These are phyloP conservation scores for Temnothorax curvispinosus DNA, from an alignment of 1,140 invertebrate genomes.

Conservation along the genomic window DNA sequence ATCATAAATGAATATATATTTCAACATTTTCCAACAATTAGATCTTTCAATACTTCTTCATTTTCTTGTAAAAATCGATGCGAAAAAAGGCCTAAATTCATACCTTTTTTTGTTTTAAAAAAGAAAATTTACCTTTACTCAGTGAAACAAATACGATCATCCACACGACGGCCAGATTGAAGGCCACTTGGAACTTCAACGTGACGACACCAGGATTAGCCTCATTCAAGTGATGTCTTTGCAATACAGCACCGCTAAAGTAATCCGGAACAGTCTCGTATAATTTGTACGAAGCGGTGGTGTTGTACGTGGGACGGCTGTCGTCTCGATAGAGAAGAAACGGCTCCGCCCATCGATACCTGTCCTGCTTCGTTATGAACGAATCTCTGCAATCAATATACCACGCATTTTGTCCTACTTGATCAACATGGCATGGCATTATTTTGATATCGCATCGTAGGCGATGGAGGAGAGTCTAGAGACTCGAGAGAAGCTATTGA, in stretches of 20 bases:
- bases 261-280: constrained; percentile 93
- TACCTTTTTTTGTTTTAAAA: not conserved
- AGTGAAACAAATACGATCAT: constrained; percentile 95
- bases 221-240: constrained; percentile 88
- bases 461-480: not conserved
- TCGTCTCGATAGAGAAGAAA: constrained; percentile 89
- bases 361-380: constrained; percentile 93
- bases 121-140: constrained; percentile 89
- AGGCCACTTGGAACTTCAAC: constrained; percentile 94
- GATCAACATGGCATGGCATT: constrained; percentile 2
- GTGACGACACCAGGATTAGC: constrained; percentile 88
- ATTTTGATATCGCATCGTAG: not conserved
- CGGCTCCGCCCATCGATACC: constrained; percentile 93
- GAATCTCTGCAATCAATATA: constrained; percentile 88
- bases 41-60: not conserved
- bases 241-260: constrained; percentile 93
- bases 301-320: constrained; percentile 78
- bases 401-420: constrained; percentile 35
- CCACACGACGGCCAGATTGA: constrained; percentile 96
- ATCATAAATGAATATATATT: not conserved
- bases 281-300: constrained; percentile 87
- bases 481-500: not conserved
- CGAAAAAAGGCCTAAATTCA: not conserved
- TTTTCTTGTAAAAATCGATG: not conserved
- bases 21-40: not conserved